These are phyloP conservation scores for Aphelocoma californica DNA, from an alignment of 2,797 vertebrate species.

Conservation along the genomic window DNA sequence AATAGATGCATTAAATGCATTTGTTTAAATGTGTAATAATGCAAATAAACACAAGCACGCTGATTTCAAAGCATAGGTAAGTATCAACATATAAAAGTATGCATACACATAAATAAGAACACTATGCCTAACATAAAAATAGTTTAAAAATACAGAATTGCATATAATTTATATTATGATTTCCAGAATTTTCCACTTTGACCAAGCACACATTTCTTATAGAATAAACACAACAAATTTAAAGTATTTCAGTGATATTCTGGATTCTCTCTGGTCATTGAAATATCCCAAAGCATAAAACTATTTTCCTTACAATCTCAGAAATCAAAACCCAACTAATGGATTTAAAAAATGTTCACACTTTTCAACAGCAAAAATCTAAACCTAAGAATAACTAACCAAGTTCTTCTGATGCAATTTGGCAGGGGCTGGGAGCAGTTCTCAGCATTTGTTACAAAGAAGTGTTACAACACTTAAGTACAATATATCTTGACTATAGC, in stretches of 20 bases:
- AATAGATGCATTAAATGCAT: constrained; percentile 69
- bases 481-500: neutral
- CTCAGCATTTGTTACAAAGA: neutral
- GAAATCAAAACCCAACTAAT: neutral
- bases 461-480: neutral
- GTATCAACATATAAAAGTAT: constrained; percentile 52
- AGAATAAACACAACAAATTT: neutral
- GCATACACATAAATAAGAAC: constrained; percentile 41
- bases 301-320: neutral
- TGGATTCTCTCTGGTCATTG: neutral
- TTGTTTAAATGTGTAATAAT: constrained; percentile 74
- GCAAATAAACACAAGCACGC: constrained; percentile 72
- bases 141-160: constrained; percentile 38
- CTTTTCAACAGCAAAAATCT: neutral
- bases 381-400: neutral
- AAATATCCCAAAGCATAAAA: neutral
- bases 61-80: constrained; percentile 70
- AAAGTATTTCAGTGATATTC: neutral
- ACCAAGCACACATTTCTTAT: neutral
- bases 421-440: neutral
- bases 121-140: constrained; percentile 23
- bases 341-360: neutral
- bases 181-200: neutral
- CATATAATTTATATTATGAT: constrained; percentile 8
- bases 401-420: neutral